Evolutionary conservation across 2,113 vertebrate genomes (phyloP).

Genomic region (Butastur rufipennis): DNA sequence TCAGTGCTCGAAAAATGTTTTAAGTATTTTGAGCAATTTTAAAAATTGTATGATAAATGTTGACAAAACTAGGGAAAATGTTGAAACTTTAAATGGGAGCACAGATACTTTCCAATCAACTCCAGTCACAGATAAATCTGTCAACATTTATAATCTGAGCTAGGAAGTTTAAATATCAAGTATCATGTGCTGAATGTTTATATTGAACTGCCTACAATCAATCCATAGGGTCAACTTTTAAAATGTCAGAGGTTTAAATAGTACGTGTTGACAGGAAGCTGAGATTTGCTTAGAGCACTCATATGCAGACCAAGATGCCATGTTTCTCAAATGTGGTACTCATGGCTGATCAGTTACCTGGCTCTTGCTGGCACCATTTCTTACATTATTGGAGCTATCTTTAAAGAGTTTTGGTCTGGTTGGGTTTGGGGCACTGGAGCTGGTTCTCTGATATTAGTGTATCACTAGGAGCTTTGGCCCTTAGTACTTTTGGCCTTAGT

Average conservation of each 20-base stretch:
- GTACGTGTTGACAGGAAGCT: neutral
- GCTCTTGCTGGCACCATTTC: neutral
- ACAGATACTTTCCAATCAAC: neutral
- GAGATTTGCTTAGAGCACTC: neutral
- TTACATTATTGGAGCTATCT: neutral
- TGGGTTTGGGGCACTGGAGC: neutral
- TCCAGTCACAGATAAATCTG: slow-evolving; percentile 30
- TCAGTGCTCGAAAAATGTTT: neutral
- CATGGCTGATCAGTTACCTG: neutral
- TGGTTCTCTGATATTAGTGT: neutral
- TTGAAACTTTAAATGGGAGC: neutral
- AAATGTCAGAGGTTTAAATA: slow-evolving; percentile 47
- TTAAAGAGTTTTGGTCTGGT: neutral
- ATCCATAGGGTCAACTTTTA: slow-evolving; percentile 25
- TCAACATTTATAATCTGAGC: slow-evolving; percentile 34
- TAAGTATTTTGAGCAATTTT: neutral
- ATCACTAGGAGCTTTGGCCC: neutral
- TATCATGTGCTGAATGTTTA: slow-evolving; percentile 35
- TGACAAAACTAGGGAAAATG: neutral
- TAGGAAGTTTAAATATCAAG: slow-evolving; percentile 51
- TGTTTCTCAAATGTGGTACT: neutral
- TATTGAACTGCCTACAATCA: slow-evolving; percentile 30
- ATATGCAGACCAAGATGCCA: neutral
- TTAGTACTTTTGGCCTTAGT: neutral
- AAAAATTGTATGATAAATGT: neutral